Percentiles rank a stretch among this genome's conserved stretches.
These are phyloP conservation scores for Xanthorhoe spadicearia DNA, from an alignment of 2,888 invertebrate genomes.

Conservation along the genomic window DNA sequence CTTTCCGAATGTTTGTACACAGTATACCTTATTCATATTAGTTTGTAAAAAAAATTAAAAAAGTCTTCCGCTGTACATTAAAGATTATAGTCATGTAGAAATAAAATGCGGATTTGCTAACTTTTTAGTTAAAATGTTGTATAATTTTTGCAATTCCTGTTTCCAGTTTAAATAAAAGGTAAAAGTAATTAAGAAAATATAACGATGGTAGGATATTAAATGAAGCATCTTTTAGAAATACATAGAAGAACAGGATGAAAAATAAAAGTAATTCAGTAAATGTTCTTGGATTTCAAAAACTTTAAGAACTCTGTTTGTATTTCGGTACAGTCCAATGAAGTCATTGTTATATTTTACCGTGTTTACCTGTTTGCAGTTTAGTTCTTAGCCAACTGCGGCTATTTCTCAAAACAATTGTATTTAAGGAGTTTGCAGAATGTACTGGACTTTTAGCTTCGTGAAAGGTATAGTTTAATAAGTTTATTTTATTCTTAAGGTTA, in stretches of 20 bases:
- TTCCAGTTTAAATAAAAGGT: too few relatives aligned
- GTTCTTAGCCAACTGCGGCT: conserved; percentile 45
- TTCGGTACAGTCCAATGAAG: conserved; percentile 42
- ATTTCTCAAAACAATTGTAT: conserved; percentile 48
- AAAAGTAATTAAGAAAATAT: too few relatives aligned
- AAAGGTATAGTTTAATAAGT: conserved; percentile 18
- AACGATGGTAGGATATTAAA: too few relatives aligned
- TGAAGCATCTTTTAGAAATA: background rate
- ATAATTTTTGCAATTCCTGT: too few relatives aligned
- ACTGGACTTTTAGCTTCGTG: conserved; percentile 20
- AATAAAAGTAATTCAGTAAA: conserved; percentile 3
- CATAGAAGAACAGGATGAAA: background rate
- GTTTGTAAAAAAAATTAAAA: too few relatives aligned
- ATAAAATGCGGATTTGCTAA: too few relatives aligned
- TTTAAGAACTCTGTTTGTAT: conserved; percentile 38
- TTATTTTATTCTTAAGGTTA: background rate
- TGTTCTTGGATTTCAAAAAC: conserved; percentile 13
- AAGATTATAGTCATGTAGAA: too few relatives aligned
- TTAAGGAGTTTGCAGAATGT: conserved; percentile 33
- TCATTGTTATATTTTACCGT: conserved; percentile 44
- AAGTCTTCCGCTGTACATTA: too few relatives aligned
- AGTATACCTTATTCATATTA: too few relatives aligned
- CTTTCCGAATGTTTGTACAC: too few relatives aligned
- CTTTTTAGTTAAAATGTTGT: too few relatives aligned
- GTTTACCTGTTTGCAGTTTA: conserved; percentile 43